Evolutionary conservation across 2,113 vertebrate genomes (phyloP), one percentile per base, ranked within the genome.

Genomic region (Melanerpes aurifrons): DNA sequence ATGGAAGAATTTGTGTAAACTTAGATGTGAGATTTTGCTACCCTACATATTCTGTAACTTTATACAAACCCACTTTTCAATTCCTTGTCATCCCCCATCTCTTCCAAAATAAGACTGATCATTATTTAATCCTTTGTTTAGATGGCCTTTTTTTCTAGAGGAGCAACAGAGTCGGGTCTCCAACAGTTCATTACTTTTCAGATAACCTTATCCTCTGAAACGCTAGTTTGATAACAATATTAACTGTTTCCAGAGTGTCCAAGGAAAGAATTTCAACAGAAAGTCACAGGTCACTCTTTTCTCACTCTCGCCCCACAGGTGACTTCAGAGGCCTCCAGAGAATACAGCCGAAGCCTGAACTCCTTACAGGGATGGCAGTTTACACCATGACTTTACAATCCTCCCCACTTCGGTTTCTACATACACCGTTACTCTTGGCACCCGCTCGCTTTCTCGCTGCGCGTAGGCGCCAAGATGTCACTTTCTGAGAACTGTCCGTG

Each of bases 321-420:
- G 87, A 45, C 32, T 73, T 17, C 4, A 19, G 18, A 16, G 35
- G 53, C 31, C 54, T n/a, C 28, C 54, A 2, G 26, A 19, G 28
- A 15, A 48, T 35, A 2, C 28, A 1, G 11, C 2, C 3, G 50
- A 14, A 10, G 15, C 48, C 19, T 2, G 0, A 24, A 20, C 22
- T 2, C 50, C 40, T 10, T 2, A 2, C 50, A 6, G n/a, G n/a
- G 18, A 4, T 26, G 12, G 4, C 57, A 15, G 5, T 2, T 14
- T 1, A 7, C 57, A 14, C 17, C 56, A 0, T 1, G 13, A 17
- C 48, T 11, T 5, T 0, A 10, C 16, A 2, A 2, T 2, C 48
- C 2, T 6, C 40, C 26, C 26, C 2, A n/a, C 64, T 4, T 3
- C 2, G 37, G 18, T 7, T 10, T 16, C 50, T 4, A 1, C 3